Base-by-base conservation (phyloP, 92 coral and sea anemone genomes). In the Anthopleura xanthogrammica region DNA sequence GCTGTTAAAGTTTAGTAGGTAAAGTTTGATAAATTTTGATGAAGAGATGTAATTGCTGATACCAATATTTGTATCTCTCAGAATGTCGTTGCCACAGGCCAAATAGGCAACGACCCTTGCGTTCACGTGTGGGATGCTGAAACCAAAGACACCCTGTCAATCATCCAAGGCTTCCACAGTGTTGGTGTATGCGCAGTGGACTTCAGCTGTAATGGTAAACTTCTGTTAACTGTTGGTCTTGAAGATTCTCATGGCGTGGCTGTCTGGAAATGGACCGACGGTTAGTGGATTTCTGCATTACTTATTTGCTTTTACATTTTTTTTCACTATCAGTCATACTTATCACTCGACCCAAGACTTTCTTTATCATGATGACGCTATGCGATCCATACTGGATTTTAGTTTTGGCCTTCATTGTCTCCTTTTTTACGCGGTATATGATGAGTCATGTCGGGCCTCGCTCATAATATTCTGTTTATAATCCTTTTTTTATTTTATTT, bases 211-310 rank as follows among this genome's bases (percentile, higher is more conserved):
- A 97, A 88, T 68, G 99, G 99, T 81, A 97, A 97, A 77, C 93
- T 94, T 42, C 86, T 97, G 70, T 81, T 94, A 22, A 89, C 99
- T n/a, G 99, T 94, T 20, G 99, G 99, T 23, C 84, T 97, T 36
- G 99, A 97, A 54, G 90, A 87, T 46, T 78, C 89, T 52, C 99
- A 97, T 76, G 92, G 95, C 65, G 89, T 96, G 42, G 92, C 98
- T 41, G 94, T 96, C 73, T 96, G 99, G 99, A 96, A 91, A 70
- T 96, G 99, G 99, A 83, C 88, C 13, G 99, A 92, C 86, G 98
- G 98, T 93, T 36, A 16, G 87, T 64, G 42, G 11, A 13, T 29
- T 62, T 46, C 50, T 46, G 6, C 50, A 5, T 46, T 46, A 46
- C 50, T 46, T 46, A 46, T 46, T 46, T 9, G 50, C 0, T 46